Evolutionary conservation across 2,888 invertebrate species (phyloP).

Genomic region (Molanna angustata): DNA sequence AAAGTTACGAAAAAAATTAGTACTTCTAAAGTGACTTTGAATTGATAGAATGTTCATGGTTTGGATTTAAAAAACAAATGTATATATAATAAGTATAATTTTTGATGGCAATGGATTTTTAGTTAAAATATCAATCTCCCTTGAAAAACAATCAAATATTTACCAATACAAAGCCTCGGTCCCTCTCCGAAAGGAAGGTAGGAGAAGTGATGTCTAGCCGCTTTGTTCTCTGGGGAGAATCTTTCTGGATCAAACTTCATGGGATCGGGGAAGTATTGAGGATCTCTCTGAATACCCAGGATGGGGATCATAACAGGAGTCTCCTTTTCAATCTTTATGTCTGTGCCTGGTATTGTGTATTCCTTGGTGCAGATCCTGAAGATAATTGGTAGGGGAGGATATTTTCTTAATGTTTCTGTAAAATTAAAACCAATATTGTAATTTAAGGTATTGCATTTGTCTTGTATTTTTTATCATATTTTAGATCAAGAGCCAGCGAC

Average conservation of each 20-base stretch:
- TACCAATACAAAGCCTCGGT: slow-evolving; percentile 36
- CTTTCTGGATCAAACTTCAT: slow-evolving; percentile 41
- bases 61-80: too few relatives aligned
- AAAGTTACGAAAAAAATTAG: too few relatives aligned
- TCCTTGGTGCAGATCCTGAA: slow-evolving; percentile 35
- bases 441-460: too few relatives aligned
- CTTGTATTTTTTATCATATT: too few relatives aligned
- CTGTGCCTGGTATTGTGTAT: slow-evolving; percentile 35
- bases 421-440: not conserved
- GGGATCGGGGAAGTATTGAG: slow-evolving; percentile 39
- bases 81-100: too few relatives aligned
- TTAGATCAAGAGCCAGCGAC: too few relatives aligned
- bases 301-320: slow-evolving; percentile 38
- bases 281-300: slow-evolving; percentile 38
- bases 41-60: too few relatives aligned
- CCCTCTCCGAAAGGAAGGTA: slow-evolving; percentile 37
- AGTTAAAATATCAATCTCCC: too few relatives aligned
- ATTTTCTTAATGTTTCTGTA: slow-evolving; percentile 41
- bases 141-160: too few relatives aligned
- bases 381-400: slow-evolving; percentile 38
- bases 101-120: too few relatives aligned
- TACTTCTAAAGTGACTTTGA: too few relatives aligned
- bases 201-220: slow-evolving; percentile 34
- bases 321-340: slow-evolving; percentile 37
- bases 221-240: slow-evolving; percentile 37